Percentiles rank a stretch among this genome's conserved stretches.
These are phyloP conservation scores for Torymus texanus DNA, from an alignment of 2,888 invertebrate genomes.

Conservation along the genomic window DNA sequence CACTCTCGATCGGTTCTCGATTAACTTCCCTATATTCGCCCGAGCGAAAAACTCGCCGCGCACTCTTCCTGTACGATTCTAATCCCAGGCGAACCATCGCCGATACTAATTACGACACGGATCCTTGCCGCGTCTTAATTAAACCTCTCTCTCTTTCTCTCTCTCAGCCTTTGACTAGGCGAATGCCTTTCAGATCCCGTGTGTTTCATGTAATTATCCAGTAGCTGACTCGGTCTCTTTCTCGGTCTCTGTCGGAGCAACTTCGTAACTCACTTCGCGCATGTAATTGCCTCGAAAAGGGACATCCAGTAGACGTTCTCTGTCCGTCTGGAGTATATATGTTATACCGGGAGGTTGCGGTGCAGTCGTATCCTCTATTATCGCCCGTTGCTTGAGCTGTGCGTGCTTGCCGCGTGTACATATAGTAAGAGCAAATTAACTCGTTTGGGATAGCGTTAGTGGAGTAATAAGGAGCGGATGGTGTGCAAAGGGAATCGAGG, in stretches of 20 bases:
- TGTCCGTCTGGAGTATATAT: background rate
- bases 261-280: conserved; percentile 31
- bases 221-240: background rate
- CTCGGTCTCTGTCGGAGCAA: background rate
- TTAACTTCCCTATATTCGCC: too few species aligned
- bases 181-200: conserved; percentile 31
- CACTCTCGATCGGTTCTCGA: too few species aligned
- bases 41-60: background rate
- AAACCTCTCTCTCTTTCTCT: conserved; percentile 1
- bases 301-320: background rate
- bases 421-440: conserved; percentile 7
- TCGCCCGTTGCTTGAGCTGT: background rate
- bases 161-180: conserved; percentile 25
- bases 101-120: conserved; percentile 37
- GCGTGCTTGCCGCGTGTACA: background rate
- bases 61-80: conserved; percentile 12
- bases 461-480: conserved; percentile 5
- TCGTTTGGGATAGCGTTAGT: background rate
- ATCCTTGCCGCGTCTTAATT: conserved; percentile 30
- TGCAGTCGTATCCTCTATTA: background rate
- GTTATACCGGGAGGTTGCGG: background rate
- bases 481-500: background rate
- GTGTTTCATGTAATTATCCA: conserved; percentile 30
- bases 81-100: conserved; percentile 25
- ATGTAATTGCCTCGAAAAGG: conserved; percentile 16